Base-by-base conservation (phyloP, 2,888 invertebrate genomes). In the Smittia aterrima region DNA sequence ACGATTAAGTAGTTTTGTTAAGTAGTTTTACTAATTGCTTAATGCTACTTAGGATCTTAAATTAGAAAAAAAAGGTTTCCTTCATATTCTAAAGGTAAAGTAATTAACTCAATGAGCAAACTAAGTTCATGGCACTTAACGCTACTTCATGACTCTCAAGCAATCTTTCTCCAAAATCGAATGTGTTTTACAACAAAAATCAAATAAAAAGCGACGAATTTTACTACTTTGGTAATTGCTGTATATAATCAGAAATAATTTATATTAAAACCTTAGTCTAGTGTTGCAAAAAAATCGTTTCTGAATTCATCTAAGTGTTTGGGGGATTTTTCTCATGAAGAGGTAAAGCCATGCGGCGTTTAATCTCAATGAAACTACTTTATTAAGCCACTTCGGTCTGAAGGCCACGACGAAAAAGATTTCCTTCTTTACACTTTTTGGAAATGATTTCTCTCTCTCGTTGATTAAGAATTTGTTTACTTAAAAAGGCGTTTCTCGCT, bases 151-250 rank as follows among this genome's bases (percentile, higher is more conserved):
- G 47, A 58, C 40, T 32, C 11, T 47, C 16, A 47, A 47, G 16
- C 47, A 47, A 11, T 47, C 16, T n/a, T 47, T 16, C 47, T 47
- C 16, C 32, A 9, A 25, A 25, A 66, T 66, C 22, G 40, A 25
- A 74, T 18, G 67, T n/a, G 67, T 54, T 41, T 58, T 24, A 58
- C 18, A 54, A 72, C 22, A 72, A 22, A 58, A 72, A 72, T 16
- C 13, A n/a, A 68, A 41, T 27, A 75, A 64, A 54, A 53, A 70
- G 16, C 62, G 58, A 40, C 27, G 64, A 73, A 75, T 66, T 73
- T 24, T 25, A 25, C 40, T 64, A 58, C 68, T 74, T 75, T 73
- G 73, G 73, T 74, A 68, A 72, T 73, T 62, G 68, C 75, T 70
- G 70, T 70, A 70, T 67, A 67, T 70, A 54, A 54, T 70, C 53